Percentiles rank a stretch among this genome's conserved stretches.
phyloP scores from a whole-genome alignment of 2,113 vertebrate species.

The Megatriorchis doriae region DNA sequence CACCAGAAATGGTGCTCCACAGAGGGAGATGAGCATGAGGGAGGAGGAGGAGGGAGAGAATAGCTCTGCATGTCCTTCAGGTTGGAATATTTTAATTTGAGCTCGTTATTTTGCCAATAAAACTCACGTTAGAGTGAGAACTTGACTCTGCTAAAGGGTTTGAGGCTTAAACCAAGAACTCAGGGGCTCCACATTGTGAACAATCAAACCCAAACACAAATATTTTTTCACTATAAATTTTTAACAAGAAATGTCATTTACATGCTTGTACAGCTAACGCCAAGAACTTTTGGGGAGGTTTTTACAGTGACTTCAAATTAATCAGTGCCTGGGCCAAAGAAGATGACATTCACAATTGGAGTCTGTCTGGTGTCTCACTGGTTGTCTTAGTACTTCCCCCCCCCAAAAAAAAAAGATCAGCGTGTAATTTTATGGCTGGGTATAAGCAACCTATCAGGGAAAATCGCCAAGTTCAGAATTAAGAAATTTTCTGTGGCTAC shows the following conservation, averaged over 20 bases:
- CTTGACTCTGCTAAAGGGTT: not conserved
- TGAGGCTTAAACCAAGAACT: not conserved
- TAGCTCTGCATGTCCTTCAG: not conserved
- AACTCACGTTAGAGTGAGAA: not conserved
- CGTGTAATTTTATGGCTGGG: not conserved
- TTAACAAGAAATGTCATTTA: not conserved
- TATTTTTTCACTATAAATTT: not conserved
- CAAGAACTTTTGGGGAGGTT: not conserved
- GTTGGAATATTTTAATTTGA: not conserved
- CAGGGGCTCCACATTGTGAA: not conserved
- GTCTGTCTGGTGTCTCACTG: not conserved
- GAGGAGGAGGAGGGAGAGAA: not conserved
- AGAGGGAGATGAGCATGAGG: not conserved
- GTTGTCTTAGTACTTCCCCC: not conserved
- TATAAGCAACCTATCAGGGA: not conserved
- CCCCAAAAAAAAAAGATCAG: not conserved
- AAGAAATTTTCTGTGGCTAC: not conserved
- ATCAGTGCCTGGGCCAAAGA: not conserved
- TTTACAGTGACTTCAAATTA: not conserved
- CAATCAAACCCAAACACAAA: not conserved
- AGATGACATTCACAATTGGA: not conserved
- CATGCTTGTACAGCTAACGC: not conserved
- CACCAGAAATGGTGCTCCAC: not conserved
- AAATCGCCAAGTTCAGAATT: not conserved
- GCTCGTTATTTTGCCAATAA: not conserved